These are phyloP conservation scores for Pyrochroa serraticornis DNA, from an alignment of 2,888 invertebrate species.

Conservation along the genomic window DNA sequence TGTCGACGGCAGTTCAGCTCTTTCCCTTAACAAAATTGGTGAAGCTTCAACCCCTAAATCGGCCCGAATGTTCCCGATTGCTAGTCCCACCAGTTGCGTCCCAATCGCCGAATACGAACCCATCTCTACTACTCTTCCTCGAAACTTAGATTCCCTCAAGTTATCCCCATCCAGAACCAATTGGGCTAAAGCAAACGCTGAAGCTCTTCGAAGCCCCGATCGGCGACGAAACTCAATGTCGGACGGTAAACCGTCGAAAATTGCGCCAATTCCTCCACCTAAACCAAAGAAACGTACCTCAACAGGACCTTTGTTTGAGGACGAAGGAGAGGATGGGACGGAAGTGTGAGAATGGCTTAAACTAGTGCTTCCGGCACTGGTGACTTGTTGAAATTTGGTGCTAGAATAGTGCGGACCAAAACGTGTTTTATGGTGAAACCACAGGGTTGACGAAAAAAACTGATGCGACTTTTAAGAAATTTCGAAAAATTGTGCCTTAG, in stretches of 20 bases:
- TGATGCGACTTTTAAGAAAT: conserved; percentile 12
- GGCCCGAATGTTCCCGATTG: conserved; percentile 57
- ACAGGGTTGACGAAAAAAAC: conserved; percentile 33
- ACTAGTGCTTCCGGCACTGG: conserved; percentile 53
- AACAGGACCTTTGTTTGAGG: conserved; percentile 81
- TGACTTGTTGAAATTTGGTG: conserved; percentile 43
- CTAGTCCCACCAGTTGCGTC: conserved; percentile 57
- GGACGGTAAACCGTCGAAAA: conserved; percentile 61
- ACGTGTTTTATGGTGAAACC: conserved; percentile 21
- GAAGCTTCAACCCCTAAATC: conserved; percentile 55
- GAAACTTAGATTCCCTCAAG: conserved; percentile 42
- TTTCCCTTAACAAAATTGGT: conserved; percentile 77
- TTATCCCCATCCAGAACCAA: conserved; percentile 53
- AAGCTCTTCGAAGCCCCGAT: conserved; percentile 60
- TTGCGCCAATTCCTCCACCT: conserved; percentile 83
- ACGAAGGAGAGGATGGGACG: conserved; percentile 88
- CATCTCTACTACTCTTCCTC: conserved; percentile 58
- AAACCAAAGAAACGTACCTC: conserved; percentile 80
- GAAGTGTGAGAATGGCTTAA: conserved; percentile 73
- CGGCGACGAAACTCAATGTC: conserved; percentile 49
- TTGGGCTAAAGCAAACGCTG: conserved; percentile 53
- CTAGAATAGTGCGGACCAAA: conserved; percentile 39
- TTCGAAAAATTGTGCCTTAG: conserved; percentile 24
- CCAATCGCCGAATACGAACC: conserved; percentile 63
- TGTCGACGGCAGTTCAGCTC: conserved; percentile 82